A percentile compares a stretch with the other conserved stretches of the same genome.
Evolutionary conservation across 2,888 invertebrate genomes (phyloP).

Genomic region (Limenitis camilla): DNA sequence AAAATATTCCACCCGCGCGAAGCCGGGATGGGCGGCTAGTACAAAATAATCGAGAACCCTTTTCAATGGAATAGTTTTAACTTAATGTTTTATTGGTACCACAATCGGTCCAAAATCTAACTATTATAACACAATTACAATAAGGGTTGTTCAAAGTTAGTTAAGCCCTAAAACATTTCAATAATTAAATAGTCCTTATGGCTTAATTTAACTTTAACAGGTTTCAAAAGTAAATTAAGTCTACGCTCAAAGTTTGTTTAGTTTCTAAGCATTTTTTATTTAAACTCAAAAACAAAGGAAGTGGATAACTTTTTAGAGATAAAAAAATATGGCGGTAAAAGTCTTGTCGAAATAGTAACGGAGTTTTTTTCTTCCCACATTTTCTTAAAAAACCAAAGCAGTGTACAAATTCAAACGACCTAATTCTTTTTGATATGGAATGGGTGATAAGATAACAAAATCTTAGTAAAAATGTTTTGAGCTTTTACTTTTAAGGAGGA

Average conservation of each 20-base stretch:
- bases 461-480: slow-evolving; percentile 23
- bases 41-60: too few species aligned
- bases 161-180: slow-evolving; percentile 2
- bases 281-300: too few species aligned
- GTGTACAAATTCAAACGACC: slow-evolving; percentile 6
- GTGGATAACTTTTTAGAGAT: too few species aligned
- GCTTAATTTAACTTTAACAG: not conserved
- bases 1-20: too few species aligned
- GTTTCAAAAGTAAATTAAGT: too few species aligned
- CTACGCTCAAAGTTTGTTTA: too few species aligned
- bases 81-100: too few species aligned
- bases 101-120: not conserved
- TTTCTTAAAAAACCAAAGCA: not conserved
- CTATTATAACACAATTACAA: too few species aligned
- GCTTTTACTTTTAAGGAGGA: slow-evolving; percentile 15
- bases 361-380: not conserved
- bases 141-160: slow-evolving; percentile 10
- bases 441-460: slow-evolving; percentile 24
- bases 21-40: too few species aligned
- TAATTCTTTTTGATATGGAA: slow-evolving; percentile 18
- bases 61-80: too few species aligned
- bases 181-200: not conserved
- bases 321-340: too few species aligned
- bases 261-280: too few species aligned
- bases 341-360: not conserved